Evolutionary conservation across 2,888 invertebrate species (phyloP).

Genomic region (Linyphia triangularis): DNA sequence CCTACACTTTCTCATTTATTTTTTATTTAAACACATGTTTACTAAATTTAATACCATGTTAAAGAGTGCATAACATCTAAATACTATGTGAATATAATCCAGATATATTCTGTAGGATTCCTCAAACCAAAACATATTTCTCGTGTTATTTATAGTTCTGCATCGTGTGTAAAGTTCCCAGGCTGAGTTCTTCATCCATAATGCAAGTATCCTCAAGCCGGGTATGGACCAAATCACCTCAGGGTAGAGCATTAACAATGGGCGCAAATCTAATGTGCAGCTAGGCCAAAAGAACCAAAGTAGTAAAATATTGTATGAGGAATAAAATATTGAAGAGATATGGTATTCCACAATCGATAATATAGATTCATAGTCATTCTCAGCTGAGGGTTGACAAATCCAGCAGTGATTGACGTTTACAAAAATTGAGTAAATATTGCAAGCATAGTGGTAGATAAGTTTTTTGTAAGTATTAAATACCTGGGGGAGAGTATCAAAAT

Average conservation of each 20-base stretch:
- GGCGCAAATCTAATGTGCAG: background rate
- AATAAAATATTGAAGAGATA: background rate
- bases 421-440: background rate
- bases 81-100: background rate
- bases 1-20: no score
- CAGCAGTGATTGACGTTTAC: background rate
- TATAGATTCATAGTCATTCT: background rate
- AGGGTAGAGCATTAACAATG: background rate
- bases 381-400: background rate
- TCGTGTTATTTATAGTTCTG: background rate
- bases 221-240: background rate
- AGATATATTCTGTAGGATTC: background rate
- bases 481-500: no score
- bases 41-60: background rate
- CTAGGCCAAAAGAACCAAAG: slow-evolving; percentile 14
- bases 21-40: background rate
- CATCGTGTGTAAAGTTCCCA: background rate
- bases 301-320: background rate
- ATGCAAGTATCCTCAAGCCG: background rate
- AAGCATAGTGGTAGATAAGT: background rate
- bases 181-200: background rate
- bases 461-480: background rate
- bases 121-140: background rate
- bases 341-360: background rate
- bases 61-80: background rate